Percentiles rank a stretch among this genome's conserved stretches.
These are phyloP conservation scores for Luperina nickerlii DNA, from an alignment of 2,888 invertebrate species.

Conservation along the genomic window DNA sequence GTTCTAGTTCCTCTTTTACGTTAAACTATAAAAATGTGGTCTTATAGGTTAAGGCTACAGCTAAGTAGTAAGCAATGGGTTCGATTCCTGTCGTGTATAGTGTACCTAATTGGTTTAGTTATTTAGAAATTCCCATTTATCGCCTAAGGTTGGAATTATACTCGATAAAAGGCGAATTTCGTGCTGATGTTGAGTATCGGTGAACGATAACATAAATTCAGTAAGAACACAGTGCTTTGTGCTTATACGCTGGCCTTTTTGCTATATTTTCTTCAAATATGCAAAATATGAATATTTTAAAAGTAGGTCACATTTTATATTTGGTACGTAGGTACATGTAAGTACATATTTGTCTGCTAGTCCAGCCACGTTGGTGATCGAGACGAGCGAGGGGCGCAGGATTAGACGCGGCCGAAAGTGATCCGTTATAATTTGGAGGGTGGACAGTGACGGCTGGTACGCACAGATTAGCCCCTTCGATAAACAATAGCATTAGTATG, in stretches of 20 bases:
- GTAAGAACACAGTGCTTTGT: neutral
- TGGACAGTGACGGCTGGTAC: constrained; percentile 89
- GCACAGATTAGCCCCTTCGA: constrained; percentile 90
- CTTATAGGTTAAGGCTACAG: neutral
- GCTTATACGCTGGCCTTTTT: neutral
- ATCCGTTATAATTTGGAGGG: constrained; percentile 89
- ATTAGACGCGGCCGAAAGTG: constrained; percentile 87
- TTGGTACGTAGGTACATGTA: constrained; percentile 27
- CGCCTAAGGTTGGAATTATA: neutral
- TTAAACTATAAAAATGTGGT: neutral
- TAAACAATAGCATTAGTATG: constrained; percentile 91
- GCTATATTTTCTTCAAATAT: neutral
- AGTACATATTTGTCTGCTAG: constrained; percentile 46
- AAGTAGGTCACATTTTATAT: constrained; percentile 35
- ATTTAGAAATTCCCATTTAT: neutral
- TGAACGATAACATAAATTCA: neutral
- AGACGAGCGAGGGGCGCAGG: constrained; percentile 75
- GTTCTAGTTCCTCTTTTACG: neutral
- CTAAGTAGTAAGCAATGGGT: neutral
- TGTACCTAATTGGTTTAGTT: neutral
- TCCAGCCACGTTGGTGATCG: constrained; percentile 67
- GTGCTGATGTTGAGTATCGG: neutral
- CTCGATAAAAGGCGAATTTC: neutral
- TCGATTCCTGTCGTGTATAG: neutral
- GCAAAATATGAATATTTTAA: constrained; percentile 1